Evolutionary conservation across 2,113 vertebrate species (phyloP).

Genomic region (Gracilinanus agilis): DNA sequence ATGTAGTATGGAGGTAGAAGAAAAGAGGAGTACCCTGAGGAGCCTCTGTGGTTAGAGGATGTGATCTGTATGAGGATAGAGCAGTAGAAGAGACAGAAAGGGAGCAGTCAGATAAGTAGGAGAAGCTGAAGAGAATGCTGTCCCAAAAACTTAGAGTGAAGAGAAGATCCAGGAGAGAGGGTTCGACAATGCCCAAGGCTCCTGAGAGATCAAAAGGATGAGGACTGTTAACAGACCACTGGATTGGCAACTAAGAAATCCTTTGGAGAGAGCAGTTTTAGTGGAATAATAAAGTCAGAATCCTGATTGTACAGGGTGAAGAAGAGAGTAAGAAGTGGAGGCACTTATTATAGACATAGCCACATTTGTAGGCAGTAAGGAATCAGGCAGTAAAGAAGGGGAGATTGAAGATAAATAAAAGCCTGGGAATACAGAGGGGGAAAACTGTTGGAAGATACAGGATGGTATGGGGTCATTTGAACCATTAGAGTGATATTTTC

Average conservation of each 20-base stretch:
- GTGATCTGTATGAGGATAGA: neutral
- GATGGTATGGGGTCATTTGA: neutral
- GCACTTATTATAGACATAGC: neutral
- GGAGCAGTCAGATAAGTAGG: neutral
- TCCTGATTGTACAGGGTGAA: too few species aligned
- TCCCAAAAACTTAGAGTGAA: neutral
- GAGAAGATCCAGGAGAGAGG: neutral
- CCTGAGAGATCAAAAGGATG: neutral
- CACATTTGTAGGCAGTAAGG: neutral
- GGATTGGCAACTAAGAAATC: neutral
- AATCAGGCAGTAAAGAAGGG: neutral
- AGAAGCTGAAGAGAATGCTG: neutral
- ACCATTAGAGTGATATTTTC: neutral
- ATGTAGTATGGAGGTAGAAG: too few species aligned
- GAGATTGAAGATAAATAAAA: neutral
- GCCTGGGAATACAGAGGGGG: neutral
- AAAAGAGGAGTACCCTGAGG: too few species aligned
- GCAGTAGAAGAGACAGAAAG: too few species aligned
- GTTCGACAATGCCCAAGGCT: neutral
- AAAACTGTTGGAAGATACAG: neutral
- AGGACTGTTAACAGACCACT: neutral
- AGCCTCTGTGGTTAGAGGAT: neutral
- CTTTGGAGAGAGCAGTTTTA: neutral
- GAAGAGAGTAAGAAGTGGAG: neutral
- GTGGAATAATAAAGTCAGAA: neutral